Evolutionary conservation across 1,140 invertebrate genomes (phyloP).

Genomic region (Lepidotrigona ventralis): DNA sequence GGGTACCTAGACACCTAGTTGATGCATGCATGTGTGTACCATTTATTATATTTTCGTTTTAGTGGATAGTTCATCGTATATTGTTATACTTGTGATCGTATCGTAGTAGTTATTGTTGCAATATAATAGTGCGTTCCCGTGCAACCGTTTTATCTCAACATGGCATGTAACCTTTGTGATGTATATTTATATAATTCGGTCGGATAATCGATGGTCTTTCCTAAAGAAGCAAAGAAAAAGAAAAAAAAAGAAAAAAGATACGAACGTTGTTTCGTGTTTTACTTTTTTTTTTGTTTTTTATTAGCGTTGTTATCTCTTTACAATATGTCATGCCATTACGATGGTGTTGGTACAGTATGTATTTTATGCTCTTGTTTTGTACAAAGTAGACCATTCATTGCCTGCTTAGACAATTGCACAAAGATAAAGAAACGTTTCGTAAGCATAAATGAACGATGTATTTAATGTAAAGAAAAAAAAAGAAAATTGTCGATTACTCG

Average conservation of each 20-base stretch:
- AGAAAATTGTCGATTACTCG: constrained; percentile 6
- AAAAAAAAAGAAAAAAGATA: too few relatives aligned
- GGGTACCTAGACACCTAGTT: constrained; percentile 80
- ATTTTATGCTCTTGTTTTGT: neutral
- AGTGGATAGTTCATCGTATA: constrained; percentile 34
- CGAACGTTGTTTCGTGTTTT: neutral
- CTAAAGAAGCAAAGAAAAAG: too few relatives aligned
- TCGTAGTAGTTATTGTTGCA: constrained; percentile 15
- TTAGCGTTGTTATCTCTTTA: neutral
- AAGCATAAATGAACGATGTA: neutral
- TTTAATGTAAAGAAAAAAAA: neutral
- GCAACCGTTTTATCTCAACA: constrained; percentile 21
- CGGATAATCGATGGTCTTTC: constrained; percentile 12
- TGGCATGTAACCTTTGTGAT: constrained; percentile 31
- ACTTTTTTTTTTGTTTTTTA: neutral
- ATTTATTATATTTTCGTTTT: constrained; percentile 68
- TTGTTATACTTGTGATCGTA: constrained; percentile 36
- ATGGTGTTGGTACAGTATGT: constrained; percentile 1
- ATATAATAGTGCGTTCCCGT: constrained; percentile 12
- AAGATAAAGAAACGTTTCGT: neutral
- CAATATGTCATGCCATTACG: neutral
- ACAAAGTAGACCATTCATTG: constrained; percentile 6
- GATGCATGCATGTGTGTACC: constrained; percentile 80
- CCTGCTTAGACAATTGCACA: constrained; percentile 3
- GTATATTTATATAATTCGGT: neutral